Evolutionary conservation across 2,888 invertebrate genomes (phyloP).

Genomic region (Tricholauxania praeusta): DNA sequence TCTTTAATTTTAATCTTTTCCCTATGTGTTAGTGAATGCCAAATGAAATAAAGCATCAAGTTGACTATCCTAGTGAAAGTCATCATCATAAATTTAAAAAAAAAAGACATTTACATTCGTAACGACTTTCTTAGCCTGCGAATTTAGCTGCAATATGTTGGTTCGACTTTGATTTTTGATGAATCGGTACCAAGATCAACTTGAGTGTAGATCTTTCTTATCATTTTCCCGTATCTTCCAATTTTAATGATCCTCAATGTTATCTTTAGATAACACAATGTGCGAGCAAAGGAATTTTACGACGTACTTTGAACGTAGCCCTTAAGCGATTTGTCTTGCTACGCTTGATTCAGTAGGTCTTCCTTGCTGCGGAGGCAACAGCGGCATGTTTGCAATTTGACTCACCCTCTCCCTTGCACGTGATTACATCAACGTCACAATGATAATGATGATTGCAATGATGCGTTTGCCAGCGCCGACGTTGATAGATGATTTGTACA

Average conservation of each 20-base stretch:
- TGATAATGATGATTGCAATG: conserved; percentile 23
- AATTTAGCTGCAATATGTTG: no score
- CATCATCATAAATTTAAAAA: conserved; percentile 30
- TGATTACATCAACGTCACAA: conserved; percentile 30
- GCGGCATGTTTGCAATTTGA: conserved; percentile 39
- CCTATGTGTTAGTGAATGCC: neutral
- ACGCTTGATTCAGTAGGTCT: conserved; percentile 23
- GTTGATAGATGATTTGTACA: conserved; percentile 59
- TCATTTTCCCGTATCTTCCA: no score
- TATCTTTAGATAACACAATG: no score
- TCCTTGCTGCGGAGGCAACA: neutral
- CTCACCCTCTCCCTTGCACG: conserved; percentile 52
- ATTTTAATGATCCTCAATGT: no score
- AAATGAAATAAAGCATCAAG: conserved; percentile 14
- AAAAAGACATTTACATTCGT: conserved; percentile 22
- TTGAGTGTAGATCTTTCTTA: no score
- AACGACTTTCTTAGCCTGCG: no score
- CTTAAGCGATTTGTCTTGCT: conserved; percentile 34
- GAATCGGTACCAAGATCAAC: no score
- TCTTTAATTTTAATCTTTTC: neutral
- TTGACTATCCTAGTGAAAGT: neutral
- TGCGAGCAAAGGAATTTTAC: no score
- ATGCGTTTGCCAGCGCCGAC: conserved; percentile 31
- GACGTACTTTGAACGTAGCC: neutral
- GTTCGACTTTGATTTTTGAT: no score